Evolutionary conservation across 2,888 invertebrate genomes (phyloP).

Genomic region (Heliconius ismenius): DNA sequence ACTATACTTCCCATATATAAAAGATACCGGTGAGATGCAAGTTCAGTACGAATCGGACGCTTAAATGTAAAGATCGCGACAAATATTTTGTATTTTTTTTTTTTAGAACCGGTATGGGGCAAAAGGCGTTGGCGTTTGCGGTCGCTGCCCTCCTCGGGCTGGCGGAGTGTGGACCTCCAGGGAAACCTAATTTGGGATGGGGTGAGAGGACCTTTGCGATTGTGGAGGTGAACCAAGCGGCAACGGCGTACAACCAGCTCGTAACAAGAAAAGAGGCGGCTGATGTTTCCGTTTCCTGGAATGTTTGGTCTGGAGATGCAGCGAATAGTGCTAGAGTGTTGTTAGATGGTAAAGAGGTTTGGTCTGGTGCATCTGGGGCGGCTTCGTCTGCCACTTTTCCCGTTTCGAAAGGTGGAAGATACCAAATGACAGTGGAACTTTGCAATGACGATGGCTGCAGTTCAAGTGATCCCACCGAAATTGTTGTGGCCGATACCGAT

Average conservation of each 20-base stretch:
- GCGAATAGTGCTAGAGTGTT: conserved; percentile 67
- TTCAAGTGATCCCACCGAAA: conserved; percentile 69
- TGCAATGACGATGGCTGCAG: conserved; percentile 75
- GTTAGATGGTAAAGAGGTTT: conserved; percentile 66
- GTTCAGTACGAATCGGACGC: conserved; percentile 67
- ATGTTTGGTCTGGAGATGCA: conserved; percentile 75
- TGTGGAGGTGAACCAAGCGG: conserved; percentile 77
- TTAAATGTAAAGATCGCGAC: conserved; percentile 63
- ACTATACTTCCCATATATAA: conserved; percentile 75
- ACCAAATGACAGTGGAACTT: conserved; percentile 72
- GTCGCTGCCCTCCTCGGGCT: conserved; percentile 57
- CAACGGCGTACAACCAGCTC: conserved; percentile 77
- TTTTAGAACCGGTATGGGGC: conserved; percentile 73
- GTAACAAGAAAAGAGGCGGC: conserved; percentile 70
- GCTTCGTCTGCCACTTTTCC: conserved; percentile 70
- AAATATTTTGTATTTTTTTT: conserved; percentile 54
- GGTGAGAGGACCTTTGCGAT: conserved; percentile 75
- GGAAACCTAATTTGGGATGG: conserved; percentile 74
- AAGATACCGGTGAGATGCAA: conserved; percentile 63
- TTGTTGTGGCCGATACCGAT: conserved; percentile 75
- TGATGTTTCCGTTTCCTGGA: conserved; percentile 76
- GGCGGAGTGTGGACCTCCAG: conserved; percentile 66
- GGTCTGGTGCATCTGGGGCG: conserved; percentile 62
- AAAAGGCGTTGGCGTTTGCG: conserved; percentile 58
- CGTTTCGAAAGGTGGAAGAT: conserved; percentile 74